A percentile compares a stretch with the other conserved stretches of the same genome.
Evolutionary conservation across 35 echinoderm and acorn worm species (phyloP).

Genomic region (Apostichopus japonicus): DNA sequence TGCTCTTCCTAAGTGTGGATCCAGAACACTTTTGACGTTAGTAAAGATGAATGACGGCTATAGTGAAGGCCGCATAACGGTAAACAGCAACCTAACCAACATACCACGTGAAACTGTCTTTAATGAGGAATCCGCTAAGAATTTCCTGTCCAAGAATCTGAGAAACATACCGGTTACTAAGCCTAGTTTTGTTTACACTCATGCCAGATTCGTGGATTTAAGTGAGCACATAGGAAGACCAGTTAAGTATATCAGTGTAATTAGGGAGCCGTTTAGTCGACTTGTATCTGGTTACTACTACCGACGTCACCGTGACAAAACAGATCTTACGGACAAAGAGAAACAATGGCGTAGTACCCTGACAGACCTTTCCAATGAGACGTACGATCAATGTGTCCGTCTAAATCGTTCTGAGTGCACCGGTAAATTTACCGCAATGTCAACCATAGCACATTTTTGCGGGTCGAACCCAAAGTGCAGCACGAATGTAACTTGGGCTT

Average conservation of each 20-base stretch:
- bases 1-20: conserved; percentile 46
- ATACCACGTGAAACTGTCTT: neutral
- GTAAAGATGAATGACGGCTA: neutral
- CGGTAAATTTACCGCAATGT: neutral
- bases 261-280: conserved; percentile 16
- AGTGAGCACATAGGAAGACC: neutral
- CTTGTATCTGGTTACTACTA: conserved; percentile 46
- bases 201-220: conserved; percentile 18
- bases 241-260: neutral
- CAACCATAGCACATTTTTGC: conserved; percentile 44
- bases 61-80: neutral
- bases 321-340: conserved; percentile 12
- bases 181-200: conserved; percentile 35
- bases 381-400: conserved; percentile 36
- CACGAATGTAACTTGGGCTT: neutral
- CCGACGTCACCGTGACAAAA: conserved; percentile 13
- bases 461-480: conserved; percentile 14
- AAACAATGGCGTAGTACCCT: neutral
- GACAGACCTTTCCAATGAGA: neutral
- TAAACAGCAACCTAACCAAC: neutral
- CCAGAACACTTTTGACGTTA: conserved; percentile 10
- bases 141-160: neutral
- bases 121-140: conserved; percentile 1
- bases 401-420: conserved; percentile 30
- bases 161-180: neutral